A percentile compares a stretch with the other conserved stretches of the same genome.
Evolutionary conservation across 2,888 invertebrate genomes (phyloP).

Genomic region (Sialis lutaria): DNA sequence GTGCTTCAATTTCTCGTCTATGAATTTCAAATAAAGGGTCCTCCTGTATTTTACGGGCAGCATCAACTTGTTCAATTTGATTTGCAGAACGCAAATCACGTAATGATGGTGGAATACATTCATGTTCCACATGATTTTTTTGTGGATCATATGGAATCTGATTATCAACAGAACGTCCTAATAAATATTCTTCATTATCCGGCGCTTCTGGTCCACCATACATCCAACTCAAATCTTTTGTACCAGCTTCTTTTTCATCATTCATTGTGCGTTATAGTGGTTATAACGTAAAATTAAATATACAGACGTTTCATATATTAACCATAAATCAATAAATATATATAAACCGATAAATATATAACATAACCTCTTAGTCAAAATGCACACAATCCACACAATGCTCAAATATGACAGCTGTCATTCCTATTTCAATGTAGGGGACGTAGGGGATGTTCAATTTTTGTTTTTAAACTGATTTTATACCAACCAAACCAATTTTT

Average conservation of each 20-base stretch:
- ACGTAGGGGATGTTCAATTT: too few relatives aligned
- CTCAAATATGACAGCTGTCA: too few relatives aligned
- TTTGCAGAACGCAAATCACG: conserved; percentile 24
- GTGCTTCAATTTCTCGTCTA: conserved; percentile 75
- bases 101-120: conserved; percentile 60
- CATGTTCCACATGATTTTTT: conserved; percentile 52
- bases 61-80: conserved; percentile 54
- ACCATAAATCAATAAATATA: too few relatives aligned
- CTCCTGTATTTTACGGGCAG: conserved; percentile 77
- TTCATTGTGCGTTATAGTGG: too few relatives aligned
- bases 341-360: too few relatives aligned
- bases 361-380: too few relatives aligned
- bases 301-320: too few relatives aligned
- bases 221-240: conserved; percentile 66
- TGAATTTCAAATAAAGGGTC: conserved; percentile 84
- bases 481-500: too few relatives aligned
- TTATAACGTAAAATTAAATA: too few relatives aligned
- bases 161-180: conserved; percentile 64
- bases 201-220: conserved; percentile 54
- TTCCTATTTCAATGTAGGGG: too few relatives aligned
- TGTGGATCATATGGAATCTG: conserved; percentile 32
- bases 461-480: too few relatives aligned
- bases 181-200: conserved; percentile 74
- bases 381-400: too few relatives aligned
- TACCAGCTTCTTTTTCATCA: background rate